Percentiles rank a stretch among this genome's conserved stretches.
phyloP scores from a whole-genome alignment of 1,140 invertebrate species.

The Formica exsecta region DNA sequence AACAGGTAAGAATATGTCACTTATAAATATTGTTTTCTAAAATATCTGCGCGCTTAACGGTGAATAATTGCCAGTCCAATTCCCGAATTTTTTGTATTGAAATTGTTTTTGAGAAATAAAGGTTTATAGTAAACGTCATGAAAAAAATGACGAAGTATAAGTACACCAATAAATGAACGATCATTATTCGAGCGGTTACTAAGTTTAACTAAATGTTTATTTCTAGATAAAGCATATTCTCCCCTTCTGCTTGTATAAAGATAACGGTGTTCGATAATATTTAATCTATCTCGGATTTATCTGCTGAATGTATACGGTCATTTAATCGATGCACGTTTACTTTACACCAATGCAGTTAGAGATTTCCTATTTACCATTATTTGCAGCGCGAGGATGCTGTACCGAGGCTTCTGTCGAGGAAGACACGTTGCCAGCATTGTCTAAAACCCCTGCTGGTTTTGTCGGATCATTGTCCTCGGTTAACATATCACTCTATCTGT shows the following conservation, averaged over 20 bases:
- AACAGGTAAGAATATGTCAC: constrained; percentile 14
- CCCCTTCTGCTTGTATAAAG: not conserved
- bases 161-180: not conserved
- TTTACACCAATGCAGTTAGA: constrained; percentile 42
- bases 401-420: constrained; percentile 84
- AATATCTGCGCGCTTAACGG: not conserved
- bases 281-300: not conserved
- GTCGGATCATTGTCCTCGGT: constrained; percentile 86
- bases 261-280: not conserved
- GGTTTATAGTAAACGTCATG: not conserved
- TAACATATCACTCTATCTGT: constrained; percentile 86
- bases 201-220: not conserved
- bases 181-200: not conserved
- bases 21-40: constrained; percentile 3
- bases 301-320: not conserved
- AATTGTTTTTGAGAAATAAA: not conserved
- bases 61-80: not conserved
- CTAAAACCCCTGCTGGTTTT: constrained; percentile 86
- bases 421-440: constrained; percentile 85
- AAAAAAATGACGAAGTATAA: not conserved
- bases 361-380: constrained; percentile 81
- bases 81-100: not conserved
- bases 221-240: not conserved
- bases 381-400: constrained; percentile 82
- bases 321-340: not conserved